phyloP scores from a whole-genome alignment of 2,888 invertebrate genomes.

The Adelognathus sp. region DNA sequence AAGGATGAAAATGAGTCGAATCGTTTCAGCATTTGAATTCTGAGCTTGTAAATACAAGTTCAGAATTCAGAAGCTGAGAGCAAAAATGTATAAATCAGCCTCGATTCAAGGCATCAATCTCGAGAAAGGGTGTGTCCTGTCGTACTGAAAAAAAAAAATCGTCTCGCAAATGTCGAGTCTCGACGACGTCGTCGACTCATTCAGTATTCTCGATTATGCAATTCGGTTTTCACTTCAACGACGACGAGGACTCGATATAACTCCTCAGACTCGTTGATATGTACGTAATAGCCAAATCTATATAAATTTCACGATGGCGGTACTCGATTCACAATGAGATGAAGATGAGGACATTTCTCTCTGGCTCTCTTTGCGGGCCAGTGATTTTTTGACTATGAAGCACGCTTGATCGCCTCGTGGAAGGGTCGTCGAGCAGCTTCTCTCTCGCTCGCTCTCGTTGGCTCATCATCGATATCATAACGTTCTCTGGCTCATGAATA shows the following conservation, averaged over 20 bases:
- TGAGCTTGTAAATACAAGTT: too few relatives aligned
- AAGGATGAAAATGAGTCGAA: not conserved
- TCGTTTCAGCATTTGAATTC: not conserved
- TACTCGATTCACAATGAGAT: conserved; percentile 48
- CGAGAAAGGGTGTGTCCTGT: conserved; percentile 16
- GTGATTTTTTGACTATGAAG: conserved; percentile 72
- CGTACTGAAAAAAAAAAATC: conserved; percentile 12
- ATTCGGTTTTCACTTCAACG: conserved; percentile 37
- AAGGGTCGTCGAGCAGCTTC: conserved; percentile 51
- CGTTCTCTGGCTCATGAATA: conserved; percentile 75
- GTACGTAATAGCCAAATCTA: conserved; percentile 7
- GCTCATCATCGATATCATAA: conserved; percentile 77
- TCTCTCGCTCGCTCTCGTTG: not conserved
- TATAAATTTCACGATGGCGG: conserved; percentile 31
- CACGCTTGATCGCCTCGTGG: conserved; percentile 28
- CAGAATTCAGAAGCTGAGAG: too few relatives aligned
- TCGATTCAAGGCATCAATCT: not conserved
- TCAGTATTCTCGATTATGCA: conserved; percentile 40
- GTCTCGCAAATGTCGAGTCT: not conserved
- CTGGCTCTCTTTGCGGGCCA: conserved; percentile 25
- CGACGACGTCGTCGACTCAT: conserved; percentile 11
- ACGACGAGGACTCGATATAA: not conserved
- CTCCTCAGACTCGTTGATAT: not conserved
- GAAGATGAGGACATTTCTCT: conserved; percentile 37
- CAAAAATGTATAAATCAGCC: too few relatives aligned